Evolutionary conservation across 2,888 invertebrate species (phyloP).

Genomic region (Axea sp.): DNA sequence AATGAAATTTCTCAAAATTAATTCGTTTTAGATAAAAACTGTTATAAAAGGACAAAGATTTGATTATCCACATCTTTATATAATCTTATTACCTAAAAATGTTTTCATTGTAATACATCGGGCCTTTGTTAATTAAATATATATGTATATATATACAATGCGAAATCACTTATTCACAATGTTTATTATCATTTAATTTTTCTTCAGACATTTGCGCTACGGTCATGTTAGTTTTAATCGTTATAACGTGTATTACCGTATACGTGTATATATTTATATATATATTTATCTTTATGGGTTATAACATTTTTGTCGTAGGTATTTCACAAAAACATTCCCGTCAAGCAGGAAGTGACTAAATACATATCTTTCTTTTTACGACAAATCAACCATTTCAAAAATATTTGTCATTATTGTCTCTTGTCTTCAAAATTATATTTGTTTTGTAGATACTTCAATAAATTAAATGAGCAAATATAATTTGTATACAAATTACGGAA

Average conservation of each 20-base stretch:
- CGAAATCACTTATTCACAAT: constrained; percentile 40
- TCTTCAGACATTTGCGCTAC: constrained; percentile 2
- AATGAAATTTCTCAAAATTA: neutral
- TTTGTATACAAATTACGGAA: constrained; percentile 4
- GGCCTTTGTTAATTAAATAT: constrained; percentile 53
- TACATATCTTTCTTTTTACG: constrained; percentile 5
- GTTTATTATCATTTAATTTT: constrained; percentile 6
- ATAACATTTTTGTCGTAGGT: constrained; percentile 37
- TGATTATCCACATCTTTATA: constrained; percentile 37
- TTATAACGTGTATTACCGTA: constrained; percentile 33
- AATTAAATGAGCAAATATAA: constrained; percentile 24
- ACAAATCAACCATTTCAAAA: constrained; percentile 27
- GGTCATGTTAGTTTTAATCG: neutral
- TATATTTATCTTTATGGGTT: constrained; percentile 38
- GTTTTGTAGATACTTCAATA: neutral
- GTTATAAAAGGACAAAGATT: constrained; percentile 2
- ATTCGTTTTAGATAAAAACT: neutral
- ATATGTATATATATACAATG: constrained; percentile 59
- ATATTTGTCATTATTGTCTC: constrained; percentile 45
- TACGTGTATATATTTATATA: constrained; percentile 58
- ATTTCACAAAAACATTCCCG: constrained; percentile 41
- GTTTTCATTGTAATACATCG: constrained; percentile 52
- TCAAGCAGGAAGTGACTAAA: constrained; percentile 39
- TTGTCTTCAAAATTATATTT: constrained; percentile 7
- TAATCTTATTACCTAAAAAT: constrained; percentile 52